Conservation (phyloP, 2,888 invertebrate genomes). For the Drosophila greeni region DNA sequence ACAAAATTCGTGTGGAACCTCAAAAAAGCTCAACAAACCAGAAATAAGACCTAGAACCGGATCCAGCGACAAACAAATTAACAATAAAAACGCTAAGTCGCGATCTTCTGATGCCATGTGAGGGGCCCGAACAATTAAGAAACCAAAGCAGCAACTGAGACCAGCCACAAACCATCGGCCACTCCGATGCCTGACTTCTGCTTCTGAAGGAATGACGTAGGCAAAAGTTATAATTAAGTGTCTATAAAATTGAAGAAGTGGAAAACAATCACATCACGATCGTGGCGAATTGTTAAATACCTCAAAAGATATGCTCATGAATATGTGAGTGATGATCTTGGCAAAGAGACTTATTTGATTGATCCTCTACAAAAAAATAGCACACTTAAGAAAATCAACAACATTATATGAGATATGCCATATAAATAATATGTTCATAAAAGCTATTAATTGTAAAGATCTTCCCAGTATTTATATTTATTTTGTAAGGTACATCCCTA, state of each 20-base stretch:
- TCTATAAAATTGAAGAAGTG: slow-evolving; percentile 62
- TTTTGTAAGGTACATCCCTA: background rate
- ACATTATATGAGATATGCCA: background rate
- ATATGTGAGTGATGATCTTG: slow-evolving; percentile 6
- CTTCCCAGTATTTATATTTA: background rate
- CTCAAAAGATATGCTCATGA: slow-evolving; percentile 24
- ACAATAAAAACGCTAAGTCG: slow-evolving; percentile 53
- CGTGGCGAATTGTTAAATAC: slow-evolving; percentile 56
- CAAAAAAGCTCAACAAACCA: slow-evolving; percentile 49
- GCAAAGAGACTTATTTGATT: background rate
- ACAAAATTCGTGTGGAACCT: slow-evolving; percentile 37
- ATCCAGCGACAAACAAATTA: slow-evolving; percentile 64
- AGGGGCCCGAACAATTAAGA: slow-evolving; percentile 38
- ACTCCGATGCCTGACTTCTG: slow-evolving; percentile 50
- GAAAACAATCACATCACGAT: slow-evolving; percentile 40
- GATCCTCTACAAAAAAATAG: background rate
- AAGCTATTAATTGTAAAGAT: background rate
- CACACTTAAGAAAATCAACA: background rate
- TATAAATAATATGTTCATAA: background rate
- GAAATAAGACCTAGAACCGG: slow-evolving; percentile 67
- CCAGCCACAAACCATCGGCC: slow-evolving; percentile 36
- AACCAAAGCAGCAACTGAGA: slow-evolving; percentile 39
- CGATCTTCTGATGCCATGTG: slow-evolving; percentile 33
- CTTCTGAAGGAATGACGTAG: slow-evolving; percentile 59
- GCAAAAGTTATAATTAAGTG: slow-evolving; percentile 67